Evolutionary conservation across 1,140 invertebrate species (phyloP).

Genomic region (Streblospio benedicti): DNA sequence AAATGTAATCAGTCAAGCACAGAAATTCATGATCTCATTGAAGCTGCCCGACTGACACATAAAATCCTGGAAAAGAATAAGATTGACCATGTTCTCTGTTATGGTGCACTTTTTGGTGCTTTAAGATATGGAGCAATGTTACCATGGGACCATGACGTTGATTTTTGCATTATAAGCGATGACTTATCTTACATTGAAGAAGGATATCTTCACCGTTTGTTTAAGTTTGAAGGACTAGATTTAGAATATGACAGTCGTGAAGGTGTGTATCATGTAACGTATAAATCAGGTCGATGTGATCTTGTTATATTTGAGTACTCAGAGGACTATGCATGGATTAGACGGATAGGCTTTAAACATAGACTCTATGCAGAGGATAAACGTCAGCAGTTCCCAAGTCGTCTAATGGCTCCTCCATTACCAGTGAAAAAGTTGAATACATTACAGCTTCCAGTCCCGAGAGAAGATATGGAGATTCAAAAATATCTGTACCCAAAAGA

Average conservation of each 20-base stretch:
- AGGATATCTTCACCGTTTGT: constrained; percentile 39
- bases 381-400: constrained; percentile 54
- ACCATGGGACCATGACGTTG: constrained; percentile 49
- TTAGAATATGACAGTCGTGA: constrained; percentile 46
- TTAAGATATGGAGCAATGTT: constrained; percentile 44
- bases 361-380: constrained; percentile 52
- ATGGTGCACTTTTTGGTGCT: constrained; percentile 52
- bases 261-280: constrained; percentile 40
- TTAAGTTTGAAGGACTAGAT: constrained; percentile 35
- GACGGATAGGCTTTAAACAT: constrained; percentile 54
- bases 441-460: constrained; percentile 50
- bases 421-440: constrained; percentile 48
- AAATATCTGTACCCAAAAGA: constrained; percentile 57
- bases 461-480: constrained; percentile 56
- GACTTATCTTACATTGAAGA: constrained; percentile 45
- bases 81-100: constrained; percentile 50
- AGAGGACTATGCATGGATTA: constrained; percentile 17
- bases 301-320: constrained; percentile 46
- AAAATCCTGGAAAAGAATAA: constrained; percentile 33
- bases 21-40: no score
- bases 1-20: no score
- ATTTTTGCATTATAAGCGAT: constrained; percentile 49
- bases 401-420: constrained; percentile 50
- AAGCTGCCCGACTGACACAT: no score
- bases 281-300: constrained; percentile 25